A percentile compares a stretch with the other conserved stretches of the same genome.
phyloP scores from a whole-genome alignment of 2,888 invertebrate species.

The Melanostoma scalare region DNA sequence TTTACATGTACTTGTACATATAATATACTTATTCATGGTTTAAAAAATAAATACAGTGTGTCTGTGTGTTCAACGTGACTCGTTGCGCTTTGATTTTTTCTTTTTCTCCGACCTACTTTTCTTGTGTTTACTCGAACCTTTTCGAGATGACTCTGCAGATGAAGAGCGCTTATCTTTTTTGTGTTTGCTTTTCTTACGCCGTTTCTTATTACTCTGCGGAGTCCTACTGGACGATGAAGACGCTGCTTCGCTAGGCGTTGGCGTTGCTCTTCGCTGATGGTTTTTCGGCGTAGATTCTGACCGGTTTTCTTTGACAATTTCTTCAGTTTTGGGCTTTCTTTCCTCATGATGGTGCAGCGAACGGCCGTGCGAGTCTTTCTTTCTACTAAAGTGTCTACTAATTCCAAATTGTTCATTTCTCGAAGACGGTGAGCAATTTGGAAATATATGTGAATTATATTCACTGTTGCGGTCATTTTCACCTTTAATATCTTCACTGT shows the following conservation, averaged over 20 bases:
- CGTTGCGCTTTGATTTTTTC: constrained; percentile 74
- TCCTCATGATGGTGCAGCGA: constrained; percentile 34
- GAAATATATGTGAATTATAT: constrained; percentile 42
- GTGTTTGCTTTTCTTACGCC: constrained; percentile 85
- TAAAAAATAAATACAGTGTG: constrained; percentile 28
- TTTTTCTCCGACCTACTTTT: constrained; percentile 85
- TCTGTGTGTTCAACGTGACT: constrained; percentile 43
- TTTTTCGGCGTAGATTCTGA: constrained; percentile 82
- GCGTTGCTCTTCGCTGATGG: constrained; percentile 83
- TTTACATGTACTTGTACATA: constrained; percentile 20
- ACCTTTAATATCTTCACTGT: constrained; percentile 55
- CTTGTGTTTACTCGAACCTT: constrained; percentile 88
- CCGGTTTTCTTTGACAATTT: constrained; percentile 35
- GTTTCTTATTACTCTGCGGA: constrained; percentile 82
- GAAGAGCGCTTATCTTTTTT: constrained; percentile 84
- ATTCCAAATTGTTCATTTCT: constrained; percentile 44
- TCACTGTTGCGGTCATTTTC: constrained; percentile 55
- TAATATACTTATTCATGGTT: constrained; percentile 36
- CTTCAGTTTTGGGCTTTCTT: constrained; percentile 33
- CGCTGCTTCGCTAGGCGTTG: constrained; percentile 48
- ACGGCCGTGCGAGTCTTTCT: constrained; percentile 36
- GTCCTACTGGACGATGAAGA: constrained; percentile 77
- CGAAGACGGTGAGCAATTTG: constrained; percentile 26
- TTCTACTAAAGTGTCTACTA: constrained; percentile 35
- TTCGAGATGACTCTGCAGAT: constrained; percentile 79